Percentiles rank a stretch among this genome's conserved stretches.
phyloP scores from a whole-genome alignment of 1,140 invertebrate species.

The Orchesella cincta region DNA sequence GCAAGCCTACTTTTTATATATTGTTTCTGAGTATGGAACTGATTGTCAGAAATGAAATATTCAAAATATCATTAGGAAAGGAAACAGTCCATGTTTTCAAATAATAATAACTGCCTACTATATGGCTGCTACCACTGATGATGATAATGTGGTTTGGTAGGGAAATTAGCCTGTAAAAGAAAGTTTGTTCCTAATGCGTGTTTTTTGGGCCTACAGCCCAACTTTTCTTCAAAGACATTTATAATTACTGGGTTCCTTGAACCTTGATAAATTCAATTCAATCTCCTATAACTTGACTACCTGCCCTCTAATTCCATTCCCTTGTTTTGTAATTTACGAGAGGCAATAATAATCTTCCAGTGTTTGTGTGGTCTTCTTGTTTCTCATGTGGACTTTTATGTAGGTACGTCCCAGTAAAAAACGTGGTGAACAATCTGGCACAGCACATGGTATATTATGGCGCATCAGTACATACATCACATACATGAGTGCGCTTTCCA shows the following conservation, averaged over 20 bases:
- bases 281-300: too few relatives aligned
- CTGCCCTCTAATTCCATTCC: too few relatives aligned
- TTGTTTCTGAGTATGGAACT: background rate
- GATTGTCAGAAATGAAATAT: conserved; percentile 27
- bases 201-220: background rate
- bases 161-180: conserved; percentile 14
- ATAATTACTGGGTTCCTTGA: conserved; percentile 30
- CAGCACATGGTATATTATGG: too few relatives aligned
- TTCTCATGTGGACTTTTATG: too few relatives aligned
- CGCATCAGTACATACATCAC: too few relatives aligned
- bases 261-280: conserved; percentile 22
- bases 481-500: background rate
- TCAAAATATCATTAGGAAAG: conserved; percentile 22
- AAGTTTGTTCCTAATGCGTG: background rate
- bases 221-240: background rate
- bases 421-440: background rate
- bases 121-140: background rate
- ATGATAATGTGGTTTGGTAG: background rate
- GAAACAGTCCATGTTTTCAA: background rate
- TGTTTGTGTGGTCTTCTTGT: conserved; percentile 15
- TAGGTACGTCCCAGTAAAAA: too few relatives aligned
- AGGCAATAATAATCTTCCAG: conserved; percentile 7
- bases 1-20: background rate
- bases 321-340: conserved; percentile 24
- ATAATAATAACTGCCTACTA: background rate